phyloP scores from a whole-genome alignment of 2,797 vertebrate genomes.

The Xenentodon cancila region DNA sequence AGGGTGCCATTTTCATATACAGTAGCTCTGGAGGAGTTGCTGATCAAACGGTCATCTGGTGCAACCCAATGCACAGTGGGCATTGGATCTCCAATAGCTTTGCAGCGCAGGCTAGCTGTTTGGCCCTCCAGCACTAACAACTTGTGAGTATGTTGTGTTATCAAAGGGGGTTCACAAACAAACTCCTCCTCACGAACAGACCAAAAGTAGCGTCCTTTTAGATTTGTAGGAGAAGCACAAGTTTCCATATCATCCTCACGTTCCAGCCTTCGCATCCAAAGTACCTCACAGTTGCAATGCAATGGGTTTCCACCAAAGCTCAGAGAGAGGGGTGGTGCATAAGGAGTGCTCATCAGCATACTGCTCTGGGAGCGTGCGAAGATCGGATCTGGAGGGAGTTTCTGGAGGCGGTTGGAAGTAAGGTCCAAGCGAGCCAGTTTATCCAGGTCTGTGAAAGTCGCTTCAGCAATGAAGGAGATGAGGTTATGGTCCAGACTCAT shows the following conservation, averaged over 20 bases:
- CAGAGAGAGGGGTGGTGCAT: constrained; percentile 89
- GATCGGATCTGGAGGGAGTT: constrained; percentile 96
- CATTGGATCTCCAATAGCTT: constrained; percentile 94
- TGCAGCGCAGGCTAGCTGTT: constrained; percentile 93
- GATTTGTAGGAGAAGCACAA: constrained; percentile 91
- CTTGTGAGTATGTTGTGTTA: constrained; percentile 96
- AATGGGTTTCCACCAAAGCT: constrained; percentile 97
- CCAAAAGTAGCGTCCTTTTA: constrained; percentile 98
- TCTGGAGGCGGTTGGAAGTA: constrained; percentile 96
- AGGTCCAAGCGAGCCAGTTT: constrained; percentile 95
- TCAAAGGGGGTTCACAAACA: constrained; percentile 94
- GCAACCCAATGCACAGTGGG: constrained; percentile 97
- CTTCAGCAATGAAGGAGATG: constrained; percentile 90
- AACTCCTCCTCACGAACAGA: constrained; percentile 95
- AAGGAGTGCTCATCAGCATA: constrained; percentile 86
- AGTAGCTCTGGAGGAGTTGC: constrained; percentile 91
- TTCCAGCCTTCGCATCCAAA: constrained; percentile 93
- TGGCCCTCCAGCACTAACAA: constrained; percentile 95
- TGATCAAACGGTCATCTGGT: constrained; percentile 92
- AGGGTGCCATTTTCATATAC: constrained; percentile 96
- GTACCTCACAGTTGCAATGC: constrained; percentile 97
- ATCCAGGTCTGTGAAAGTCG: constrained; percentile 94
- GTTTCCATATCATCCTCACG: constrained; percentile 98
- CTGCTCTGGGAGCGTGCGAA: constrained; percentile 92
- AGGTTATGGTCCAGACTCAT: constrained; percentile 98